Evolutionary conservation across 1,140 invertebrate species (phyloP), one percentile per base, ranked within the genome.

Genomic region (Pomacea maculata): DNA sequence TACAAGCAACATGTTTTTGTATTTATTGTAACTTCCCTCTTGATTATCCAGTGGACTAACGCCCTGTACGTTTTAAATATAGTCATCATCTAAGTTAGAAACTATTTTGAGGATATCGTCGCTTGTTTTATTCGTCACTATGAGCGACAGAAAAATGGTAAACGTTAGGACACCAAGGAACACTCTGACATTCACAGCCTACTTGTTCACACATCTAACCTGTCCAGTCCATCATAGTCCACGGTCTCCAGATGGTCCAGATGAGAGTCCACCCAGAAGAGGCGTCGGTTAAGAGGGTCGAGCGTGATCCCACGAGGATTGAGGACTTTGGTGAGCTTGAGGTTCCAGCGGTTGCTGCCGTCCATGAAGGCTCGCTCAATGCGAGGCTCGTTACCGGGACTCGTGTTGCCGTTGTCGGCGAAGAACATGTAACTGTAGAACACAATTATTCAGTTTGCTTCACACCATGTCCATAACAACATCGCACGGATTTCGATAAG

Each of bases 241-340:
- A 97, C 98, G 86, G 98, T 98, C 89, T 99, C 98, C 75, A 99
- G 99, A 83, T 98, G 99, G 89, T 99, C 98, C 19, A 99, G 90
- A 90, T 99, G 98, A 0, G 96, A 98, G 91, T 99, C 98, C 19
- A 98, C 97, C 91, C 99, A 99, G 89, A 99, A 99, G 0, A 99
- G 94, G 71, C 97, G 92, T 71, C 89, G 83, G 88, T 96, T 95
- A 0, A 95, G 98, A 0, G 97, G 95, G 88, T 99, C 98, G 8
- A 99, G 89, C 0, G 97, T 97, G 0, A 99, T 90, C 14, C 97
- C 97, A 88, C 98, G 98, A 0, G 98, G 98, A 96, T 97, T 98
- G 90, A 98, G 98, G 57, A 99, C 98, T 89, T 99, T 99, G 0
- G 96, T 98, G 34, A 94, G 95, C 61, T 99, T 96, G 29, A 99